Conservation (phyloP, 2,888 invertebrate species). For the Nomada hirtipes region DNA sequence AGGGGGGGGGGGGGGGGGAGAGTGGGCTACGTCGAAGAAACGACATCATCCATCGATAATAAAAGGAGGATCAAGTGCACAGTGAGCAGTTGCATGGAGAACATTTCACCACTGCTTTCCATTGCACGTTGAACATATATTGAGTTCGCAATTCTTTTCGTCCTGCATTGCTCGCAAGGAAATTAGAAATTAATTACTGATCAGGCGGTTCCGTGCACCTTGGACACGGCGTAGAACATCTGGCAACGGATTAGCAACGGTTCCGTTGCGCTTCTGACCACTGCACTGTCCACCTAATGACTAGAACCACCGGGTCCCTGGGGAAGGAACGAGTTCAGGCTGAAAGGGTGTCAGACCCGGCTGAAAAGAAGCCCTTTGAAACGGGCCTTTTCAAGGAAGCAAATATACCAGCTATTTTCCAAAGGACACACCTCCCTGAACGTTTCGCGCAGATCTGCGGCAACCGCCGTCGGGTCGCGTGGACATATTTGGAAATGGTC, state of each 20-base stretch:
- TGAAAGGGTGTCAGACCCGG: conserved; percentile 5
- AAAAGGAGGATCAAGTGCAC: too few species aligned
- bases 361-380: conserved; percentile 4
- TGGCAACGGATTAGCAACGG: conserved; percentile 6
- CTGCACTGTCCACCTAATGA: neutral
- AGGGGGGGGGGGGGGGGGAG: neutral
- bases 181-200: neutral
- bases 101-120: too few species aligned
- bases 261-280: neutral
- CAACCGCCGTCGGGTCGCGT: neutral
- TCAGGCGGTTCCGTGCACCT: neutral
- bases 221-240: conserved; percentile 1
- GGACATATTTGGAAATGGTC: neutral
- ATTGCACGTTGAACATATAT: too few species aligned
- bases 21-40: neutral
- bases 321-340: neutral
- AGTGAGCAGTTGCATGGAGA: too few species aligned
- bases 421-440: neutral
- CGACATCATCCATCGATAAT: neutral
- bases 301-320: neutral
- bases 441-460: neutral
- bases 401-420: neutral
- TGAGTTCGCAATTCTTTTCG: too few species aligned
- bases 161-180: neutral
- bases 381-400: conserved; percentile 1